Percentiles rank a stretch among this genome's conserved stretches.
Evolutionary conservation across 92 coral and sea anemone genomes (phyloP).

Genomic region (Hydrozoanthus gracilis): DNA sequence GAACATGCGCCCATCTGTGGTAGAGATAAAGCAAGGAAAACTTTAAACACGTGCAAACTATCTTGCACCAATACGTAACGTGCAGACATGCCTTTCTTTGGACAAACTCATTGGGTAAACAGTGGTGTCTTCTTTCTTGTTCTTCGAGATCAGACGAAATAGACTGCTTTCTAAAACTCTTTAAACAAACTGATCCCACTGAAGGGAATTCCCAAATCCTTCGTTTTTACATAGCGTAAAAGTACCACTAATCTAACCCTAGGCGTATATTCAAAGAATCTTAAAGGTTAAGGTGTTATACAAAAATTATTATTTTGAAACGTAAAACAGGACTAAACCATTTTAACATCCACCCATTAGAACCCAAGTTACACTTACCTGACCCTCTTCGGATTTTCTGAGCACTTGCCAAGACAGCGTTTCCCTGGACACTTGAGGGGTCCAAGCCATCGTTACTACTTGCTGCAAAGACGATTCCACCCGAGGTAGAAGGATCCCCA

Average conservation of each 20-base stretch:
- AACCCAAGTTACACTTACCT: background rate
- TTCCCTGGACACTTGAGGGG: slow-evolving; percentile 4
- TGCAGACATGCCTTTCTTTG: background rate
- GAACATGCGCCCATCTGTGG: slow-evolving; percentile 61
- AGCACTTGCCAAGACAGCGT: background rate
- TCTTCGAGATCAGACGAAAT: no score
- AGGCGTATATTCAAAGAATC: no score
- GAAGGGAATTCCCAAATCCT: no score
- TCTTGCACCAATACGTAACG: background rate
- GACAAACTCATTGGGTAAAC: background rate
- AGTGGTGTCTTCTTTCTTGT: no score
- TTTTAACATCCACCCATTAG: no score
- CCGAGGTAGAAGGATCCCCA: slow-evolving; percentile 50
- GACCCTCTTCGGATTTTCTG: slow-evolving; percentile 42
- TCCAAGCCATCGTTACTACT: slow-evolving; percentile 23
- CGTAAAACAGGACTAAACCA: background rate
- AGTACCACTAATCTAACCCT: no score
- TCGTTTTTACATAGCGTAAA: no score
- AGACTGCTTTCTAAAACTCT: no score
- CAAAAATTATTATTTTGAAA: background rate
- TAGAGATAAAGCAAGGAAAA: background rate
- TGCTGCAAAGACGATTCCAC: slow-evolving; percentile 46
- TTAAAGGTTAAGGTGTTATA: no score
- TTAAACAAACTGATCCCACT: no score
- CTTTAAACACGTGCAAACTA: background rate